phyloP scores from a whole-genome alignment of 2,888 invertebrate genomes.

The Mimumesa dahlbomi region DNA sequence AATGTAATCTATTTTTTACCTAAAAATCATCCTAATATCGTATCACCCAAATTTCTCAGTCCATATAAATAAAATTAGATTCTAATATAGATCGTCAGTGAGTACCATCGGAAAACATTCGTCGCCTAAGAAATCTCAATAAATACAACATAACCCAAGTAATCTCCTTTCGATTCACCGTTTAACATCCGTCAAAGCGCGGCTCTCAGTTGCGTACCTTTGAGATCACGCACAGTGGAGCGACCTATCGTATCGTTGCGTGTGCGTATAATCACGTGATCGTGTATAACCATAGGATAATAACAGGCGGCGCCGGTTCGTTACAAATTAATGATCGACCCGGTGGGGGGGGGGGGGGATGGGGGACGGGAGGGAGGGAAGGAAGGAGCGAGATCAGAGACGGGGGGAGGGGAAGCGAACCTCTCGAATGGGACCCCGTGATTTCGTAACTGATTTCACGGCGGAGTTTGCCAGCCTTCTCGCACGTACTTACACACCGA shows the following conservation, averaged over 20 bases:
- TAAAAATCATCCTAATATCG: no score
- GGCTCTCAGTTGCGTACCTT: not conserved
- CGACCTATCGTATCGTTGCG: slow-evolving; percentile 11
- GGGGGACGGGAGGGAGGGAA: slow-evolving; percentile 4
- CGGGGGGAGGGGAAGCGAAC: slow-evolving; percentile 13
- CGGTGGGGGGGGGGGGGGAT: slow-evolving; percentile 39
- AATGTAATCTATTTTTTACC: no score
- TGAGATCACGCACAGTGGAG: slow-evolving; percentile 1
- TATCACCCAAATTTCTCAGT: no score
- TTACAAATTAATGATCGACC: slow-evolving; percentile 77
- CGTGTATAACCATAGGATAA: slow-evolving; percentile 73
- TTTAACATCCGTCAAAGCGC: not conserved
- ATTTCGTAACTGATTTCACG: slow-evolving; percentile 72
- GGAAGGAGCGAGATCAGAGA: slow-evolving; percentile 9
- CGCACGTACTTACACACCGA: slow-evolving; percentile 29
- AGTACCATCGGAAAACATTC: no score
- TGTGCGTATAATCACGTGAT: slow-evolving; percentile 60
- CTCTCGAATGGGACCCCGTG: slow-evolving; percentile 69
- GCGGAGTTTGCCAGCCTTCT: slow-evolving; percentile 58
- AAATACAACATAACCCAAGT: no score
- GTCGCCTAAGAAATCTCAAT: no score
- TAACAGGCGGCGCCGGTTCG: slow-evolving; percentile 74
- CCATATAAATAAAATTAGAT: no score
- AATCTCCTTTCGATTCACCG: slow-evolving; percentile 7
- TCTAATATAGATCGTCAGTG: no score